Evolutionary conservation across 2,113 vertebrate genomes (phyloP).

Genomic region (Dromas ardeola): DNA sequence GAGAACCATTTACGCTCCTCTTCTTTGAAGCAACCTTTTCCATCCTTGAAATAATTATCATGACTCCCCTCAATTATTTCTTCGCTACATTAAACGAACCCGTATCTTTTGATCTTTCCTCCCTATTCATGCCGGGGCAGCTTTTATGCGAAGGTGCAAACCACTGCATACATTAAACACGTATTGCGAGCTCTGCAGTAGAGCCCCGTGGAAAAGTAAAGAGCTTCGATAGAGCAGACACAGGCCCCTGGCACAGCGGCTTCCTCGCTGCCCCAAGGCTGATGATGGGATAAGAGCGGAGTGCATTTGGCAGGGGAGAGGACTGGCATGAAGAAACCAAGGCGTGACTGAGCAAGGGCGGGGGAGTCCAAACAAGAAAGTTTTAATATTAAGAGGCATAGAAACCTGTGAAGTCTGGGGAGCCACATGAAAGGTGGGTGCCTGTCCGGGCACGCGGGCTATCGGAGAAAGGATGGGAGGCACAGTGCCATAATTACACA

Average conservation of each 20-base stretch:
- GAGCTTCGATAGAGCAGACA: background rate
- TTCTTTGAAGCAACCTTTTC: background rate
- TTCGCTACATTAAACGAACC: background rate
- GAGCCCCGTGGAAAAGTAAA: too few relatives aligned
- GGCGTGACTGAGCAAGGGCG: background rate
- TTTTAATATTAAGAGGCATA: background rate
- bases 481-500: background rate
- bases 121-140: background rate
- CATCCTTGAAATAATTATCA: background rate
- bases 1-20: background rate
- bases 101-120: conserved; percentile 34
- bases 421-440: background rate
- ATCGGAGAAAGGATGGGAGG: background rate
- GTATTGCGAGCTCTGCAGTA: background rate
- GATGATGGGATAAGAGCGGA: background rate
- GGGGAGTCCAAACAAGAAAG: background rate
- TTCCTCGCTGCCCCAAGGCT: background rate
- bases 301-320: background rate
- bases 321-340: background rate
- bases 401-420: background rate
- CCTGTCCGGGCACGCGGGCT: background rate
- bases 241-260: background rate
- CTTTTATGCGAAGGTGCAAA: background rate
- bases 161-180: background rate
- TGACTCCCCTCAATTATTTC: conserved; percentile 17